Evolutionary conservation across 2,888 invertebrate species (phyloP), one percentile per base, ranked within the genome.

Genomic region (Desoria tigrina): DNA sequence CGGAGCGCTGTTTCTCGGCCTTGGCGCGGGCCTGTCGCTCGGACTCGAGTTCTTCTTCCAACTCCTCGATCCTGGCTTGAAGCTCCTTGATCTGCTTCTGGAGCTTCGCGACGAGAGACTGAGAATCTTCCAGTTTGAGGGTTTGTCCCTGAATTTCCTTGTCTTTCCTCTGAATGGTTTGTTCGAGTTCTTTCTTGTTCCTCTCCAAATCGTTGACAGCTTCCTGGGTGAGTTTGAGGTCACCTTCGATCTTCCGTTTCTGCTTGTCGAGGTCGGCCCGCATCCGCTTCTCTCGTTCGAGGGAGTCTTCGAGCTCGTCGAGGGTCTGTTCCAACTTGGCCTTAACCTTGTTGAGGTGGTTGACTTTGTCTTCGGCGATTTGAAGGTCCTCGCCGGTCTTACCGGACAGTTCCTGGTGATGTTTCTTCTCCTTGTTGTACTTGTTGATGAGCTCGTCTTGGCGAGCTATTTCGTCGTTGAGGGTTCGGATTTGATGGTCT

Each of bases 31-130:
- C 94, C 83, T 95, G 94, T 82, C 98, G 90, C 84, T 99, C 99
- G 78, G 97, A 94, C 83, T 99, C 99, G 77, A 99, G 91, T 84
- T 99, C 99, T 81, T 99, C 99, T 83, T 99, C 98, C 80, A 99
- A 86, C 83, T 99, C 99, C 81, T 98, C 97, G 82, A 99, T 96
- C 81, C 97, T 88, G 81, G 92, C 81, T 84, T 95, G 95, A 80
- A 97, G 88, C 85, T 99, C 98, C 88, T 99, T 99, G 87, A 99
- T 95, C 85, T 98, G 98, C 84, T 96, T 96, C 85, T 97, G 95
- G 79, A 93, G 88, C 78, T 96, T 96, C 84, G 94, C 90, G 79
- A 99, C 96, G 79, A 95, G 87, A 76, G 92, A 92, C 83, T 98
- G 97, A 84, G 99, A 98, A 82, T 99, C 98, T 84, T 99, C 99